Conservation (phyloP, 1,140 invertebrate species). For the Oryzaephilus surinamensis region DNA sequence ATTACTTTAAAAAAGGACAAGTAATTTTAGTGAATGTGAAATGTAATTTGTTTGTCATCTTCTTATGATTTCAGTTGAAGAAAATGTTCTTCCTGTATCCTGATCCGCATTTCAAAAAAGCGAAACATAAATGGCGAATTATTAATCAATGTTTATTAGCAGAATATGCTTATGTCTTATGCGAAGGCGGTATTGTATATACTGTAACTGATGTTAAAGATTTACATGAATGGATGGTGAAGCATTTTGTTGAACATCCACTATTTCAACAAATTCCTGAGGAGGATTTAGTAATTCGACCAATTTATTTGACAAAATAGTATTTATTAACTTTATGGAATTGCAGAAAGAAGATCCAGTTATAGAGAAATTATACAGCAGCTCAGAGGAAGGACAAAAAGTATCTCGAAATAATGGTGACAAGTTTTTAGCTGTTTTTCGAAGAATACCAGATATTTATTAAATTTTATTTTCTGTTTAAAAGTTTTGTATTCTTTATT, state of each 20-base stretch:
- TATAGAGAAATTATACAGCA: slow-evolving; percentile 77
- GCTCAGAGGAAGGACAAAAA: slow-evolving; percentile 97
- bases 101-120: slow-evolving; percentile 98
- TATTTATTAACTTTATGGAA: slow-evolving; percentile 7
- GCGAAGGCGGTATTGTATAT: slow-evolving; percentile 78
- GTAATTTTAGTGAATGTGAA: too few species aligned
- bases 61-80: slow-evolving; percentile 56
- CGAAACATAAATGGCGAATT: slow-evolving; percentile 99
- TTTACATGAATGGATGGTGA: slow-evolving; percentile 93
- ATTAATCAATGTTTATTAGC: slow-evolving; percentile 86
- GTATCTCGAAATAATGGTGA: slow-evolving; percentile 90
- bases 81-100: slow-evolving; percentile 99
- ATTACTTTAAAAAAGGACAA: slow-evolving; percentile 92
- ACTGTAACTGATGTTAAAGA: slow-evolving; percentile 98
- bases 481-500: background rate
- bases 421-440: slow-evolving; percentile 88
- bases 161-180: slow-evolving; percentile 93
- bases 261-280: slow-evolving; percentile 70
- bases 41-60: background rate
- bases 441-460: slow-evolving; percentile 50
- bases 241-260: slow-evolving; percentile 85
- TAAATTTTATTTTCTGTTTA: slow-evolving; percentile 7
- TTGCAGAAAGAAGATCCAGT: slow-evolving; percentile 69
- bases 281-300: slow-evolving; percentile 59
- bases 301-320: slow-evolving; percentile 1